Evolutionary conservation across 2,113 vertebrate genomes (phyloP).

Genomic region (Panthera tigris): DNA sequence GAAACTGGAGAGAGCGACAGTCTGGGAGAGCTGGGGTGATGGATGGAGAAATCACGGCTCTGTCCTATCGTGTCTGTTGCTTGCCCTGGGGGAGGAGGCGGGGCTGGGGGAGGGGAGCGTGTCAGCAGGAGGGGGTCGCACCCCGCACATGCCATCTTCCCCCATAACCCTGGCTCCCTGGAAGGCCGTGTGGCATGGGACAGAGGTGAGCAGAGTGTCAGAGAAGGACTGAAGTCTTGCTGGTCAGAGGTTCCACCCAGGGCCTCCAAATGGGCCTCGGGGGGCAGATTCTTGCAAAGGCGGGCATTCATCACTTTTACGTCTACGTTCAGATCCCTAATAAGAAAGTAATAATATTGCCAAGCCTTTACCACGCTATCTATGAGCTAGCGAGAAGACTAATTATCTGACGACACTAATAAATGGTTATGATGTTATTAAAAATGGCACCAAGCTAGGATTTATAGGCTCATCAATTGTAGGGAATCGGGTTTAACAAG

Average conservation of each 20-base stretch:
- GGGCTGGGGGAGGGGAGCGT: not conserved
- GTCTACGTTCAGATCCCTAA: conserved; percentile 56
- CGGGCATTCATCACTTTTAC: conserved; percentile 62
- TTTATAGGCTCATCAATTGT: conserved; percentile 88
- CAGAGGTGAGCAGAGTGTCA: not conserved
- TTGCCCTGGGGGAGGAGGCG: not conserved
- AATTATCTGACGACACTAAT: conserved; percentile 86
- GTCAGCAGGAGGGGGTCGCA: not conserved
- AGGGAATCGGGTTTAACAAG: conserved; percentile 89
- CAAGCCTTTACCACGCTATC: conserved; percentile 74
- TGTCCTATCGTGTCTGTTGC: rapidly evolving
- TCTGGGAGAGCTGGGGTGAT: not conserved
- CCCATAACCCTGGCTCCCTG: not conserved
- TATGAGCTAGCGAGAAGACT: conserved; percentile 82
- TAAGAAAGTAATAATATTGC: conserved; percentile 76
- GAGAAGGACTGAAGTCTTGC: not conserved
- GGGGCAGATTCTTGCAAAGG: conserved; percentile 43
- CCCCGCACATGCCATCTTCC: not conserved
- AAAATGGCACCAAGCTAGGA: conserved; percentile 87
- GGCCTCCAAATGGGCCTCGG: not conserved
- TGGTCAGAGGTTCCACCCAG: conserved; percentile 5
- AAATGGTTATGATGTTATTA: conserved; percentile 89
- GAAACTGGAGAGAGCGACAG: not conserved
- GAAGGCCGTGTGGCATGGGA: not conserved
- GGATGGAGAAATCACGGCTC: not conserved